Evolutionary conservation across 2,888 invertebrate genomes (phyloP).

Genomic region (Epirrita christyi): DNA sequence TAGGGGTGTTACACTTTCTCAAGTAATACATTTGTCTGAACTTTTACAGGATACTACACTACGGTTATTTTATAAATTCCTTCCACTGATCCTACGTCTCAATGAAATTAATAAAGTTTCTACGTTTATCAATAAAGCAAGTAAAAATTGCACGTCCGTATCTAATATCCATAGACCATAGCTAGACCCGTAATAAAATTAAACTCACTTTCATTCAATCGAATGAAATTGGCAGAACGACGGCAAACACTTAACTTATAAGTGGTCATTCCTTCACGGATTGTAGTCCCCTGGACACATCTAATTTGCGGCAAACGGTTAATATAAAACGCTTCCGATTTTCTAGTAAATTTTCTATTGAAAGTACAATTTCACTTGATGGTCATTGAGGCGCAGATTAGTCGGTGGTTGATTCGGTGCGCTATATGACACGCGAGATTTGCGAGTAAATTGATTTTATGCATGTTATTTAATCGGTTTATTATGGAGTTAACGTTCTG

Average conservation of each 20-base stretch:
- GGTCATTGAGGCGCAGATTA: constrained; percentile 33
- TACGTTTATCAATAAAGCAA: too few relatives aligned
- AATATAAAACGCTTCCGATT: constrained; percentile 61
- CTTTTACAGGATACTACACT: too few relatives aligned
- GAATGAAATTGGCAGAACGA: constrained; percentile 26
- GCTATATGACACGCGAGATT: constrained; percentile 23
- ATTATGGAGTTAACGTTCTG: constrained; percentile 1
- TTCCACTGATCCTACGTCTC: too few relatives aligned
- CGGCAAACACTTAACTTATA: constrained; percentile 5
- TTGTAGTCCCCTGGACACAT: constrained; percentile 34
- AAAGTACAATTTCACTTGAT: constrained; percentile 68
- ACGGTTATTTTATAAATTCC: too few relatives aligned
- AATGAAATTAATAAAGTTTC: too few relatives aligned
- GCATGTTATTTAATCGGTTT: constrained; percentile 8
- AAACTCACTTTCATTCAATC: constrained; percentile 22
- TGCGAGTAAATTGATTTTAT: constrained; percentile 13
- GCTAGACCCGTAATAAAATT: not conserved
- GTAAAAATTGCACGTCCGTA: not conserved
- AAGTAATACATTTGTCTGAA: too few relatives aligned
- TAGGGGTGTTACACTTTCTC: too few relatives aligned
- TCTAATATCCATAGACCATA: constrained; percentile 1
- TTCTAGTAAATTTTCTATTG: constrained; percentile 64
- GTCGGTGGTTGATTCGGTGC: constrained; percentile 10
- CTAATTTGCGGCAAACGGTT: constrained; percentile 48
- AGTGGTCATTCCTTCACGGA: constrained; percentile 25